A percentile compares a stretch with the other conserved stretches of the same genome.
phyloP scores from a whole-genome alignment of 2,113 vertebrate genomes.

The Stegastes partitus region DNA sequence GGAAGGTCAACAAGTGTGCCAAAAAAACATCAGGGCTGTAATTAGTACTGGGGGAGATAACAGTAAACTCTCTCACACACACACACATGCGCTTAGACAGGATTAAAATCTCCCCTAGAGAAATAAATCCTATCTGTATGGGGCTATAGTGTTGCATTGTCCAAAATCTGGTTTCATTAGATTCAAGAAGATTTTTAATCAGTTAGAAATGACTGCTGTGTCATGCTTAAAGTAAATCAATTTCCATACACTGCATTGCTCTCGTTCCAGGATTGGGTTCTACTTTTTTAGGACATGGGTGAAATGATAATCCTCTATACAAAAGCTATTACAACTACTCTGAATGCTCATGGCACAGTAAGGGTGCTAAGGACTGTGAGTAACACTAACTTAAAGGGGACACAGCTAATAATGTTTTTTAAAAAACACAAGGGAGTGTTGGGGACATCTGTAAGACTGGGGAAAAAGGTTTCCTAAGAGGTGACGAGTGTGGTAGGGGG shows the following conservation, averaged over 20 bases:
- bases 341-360: constrained; percentile 40
- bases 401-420: constrained; percentile 32
- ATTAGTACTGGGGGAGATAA: constrained; percentile 16
- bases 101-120: constrained; percentile 21
- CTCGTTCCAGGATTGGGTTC: constrained; percentile 70
- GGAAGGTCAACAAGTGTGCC: background rate
- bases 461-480: constrained; percentile 59
- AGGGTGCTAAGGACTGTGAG: constrained; percentile 50
- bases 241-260: constrained; percentile 19
- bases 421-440: constrained; percentile 55
- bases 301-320: constrained; percentile 56
- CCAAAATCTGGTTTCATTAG: constrained; percentile 6
- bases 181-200: constrained; percentile 16
- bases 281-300: constrained; percentile 20
- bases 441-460: constrained; percentile 52
- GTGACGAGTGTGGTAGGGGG: constrained; percentile 61
- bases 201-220: constrained; percentile 6
- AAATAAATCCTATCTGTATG: constrained; percentile 44
- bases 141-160: constrained; percentile 20
- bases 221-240: constrained; percentile 10
- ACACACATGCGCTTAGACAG: background rate
- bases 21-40: constrained; percentile 22
- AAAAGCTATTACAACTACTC: constrained; percentile 42
- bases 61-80: constrained; percentile 12
- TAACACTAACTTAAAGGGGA: constrained; percentile 44